Evolutionary conservation across 2,113 vertebrate genomes (phyloP), one percentile per base, ranked within the genome.

Genomic region (Emydura subglobosa): DNA sequence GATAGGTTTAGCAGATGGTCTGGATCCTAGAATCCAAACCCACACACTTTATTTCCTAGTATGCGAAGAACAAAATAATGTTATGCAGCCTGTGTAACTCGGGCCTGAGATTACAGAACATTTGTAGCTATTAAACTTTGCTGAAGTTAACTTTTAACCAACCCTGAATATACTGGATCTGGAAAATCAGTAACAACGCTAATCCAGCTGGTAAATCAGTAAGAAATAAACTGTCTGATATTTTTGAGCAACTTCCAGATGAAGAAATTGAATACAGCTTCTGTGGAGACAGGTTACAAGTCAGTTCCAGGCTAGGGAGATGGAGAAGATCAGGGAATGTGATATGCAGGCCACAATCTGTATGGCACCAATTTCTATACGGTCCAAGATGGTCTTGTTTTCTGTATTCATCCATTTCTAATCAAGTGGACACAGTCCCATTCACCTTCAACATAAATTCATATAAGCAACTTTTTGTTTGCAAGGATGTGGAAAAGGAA

Each of bases 1-100:
- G 97, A 98, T 98, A 98, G 97, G 96, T 98, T 97, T 98, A 97
- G 80, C 96, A 98, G 97, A 98, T 98, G 97, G 97, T 95, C 97
- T 98, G 96, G 92, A 97, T 97, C 94, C 93, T 97, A 96, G 96
- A 97, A 97, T 97, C 96, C 97, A 85, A 97, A 96, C 97, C 97
- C 97, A 97, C 97, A 97, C 93, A 92, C 78, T 98, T 96, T 93
- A 93, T 97, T 97, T 97, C 96, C 91, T 94, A 97, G 97, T 97
- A 94, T 79, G 94, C 80, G 95, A 91, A 94, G 95, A 94, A 96
- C 90, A 96, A 97, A 97, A 96, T 98, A 96, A 96, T 86, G 89
- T 59, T 96, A 47, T 96, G 92, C 91, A 96, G 97, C 49, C 83
- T 93, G 87, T 97, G 96, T 53, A 86, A 86, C 79, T 86, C 79